Conservation (phyloP, 2,888 invertebrate species). For the Lithodes maja region DNA sequence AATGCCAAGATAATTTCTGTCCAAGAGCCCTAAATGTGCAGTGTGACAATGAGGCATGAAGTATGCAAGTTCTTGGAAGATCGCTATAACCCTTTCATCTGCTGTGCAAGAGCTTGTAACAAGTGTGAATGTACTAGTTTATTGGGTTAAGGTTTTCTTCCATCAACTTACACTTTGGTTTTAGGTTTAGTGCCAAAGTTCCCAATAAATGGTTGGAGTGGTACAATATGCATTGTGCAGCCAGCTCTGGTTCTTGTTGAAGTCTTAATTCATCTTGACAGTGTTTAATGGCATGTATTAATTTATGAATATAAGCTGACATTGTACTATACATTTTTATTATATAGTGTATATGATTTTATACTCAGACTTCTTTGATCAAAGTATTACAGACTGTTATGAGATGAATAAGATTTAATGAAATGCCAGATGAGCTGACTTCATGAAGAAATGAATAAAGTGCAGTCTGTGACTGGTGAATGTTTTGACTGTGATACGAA, state of each 20-base stretch:
- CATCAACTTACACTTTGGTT: slow-evolving; percentile 42
- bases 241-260: slow-evolving; percentile 26
- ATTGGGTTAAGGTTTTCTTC: slow-evolving; percentile 57
- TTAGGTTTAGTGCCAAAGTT: slow-evolving; percentile 52
- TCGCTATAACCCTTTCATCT: background rate
- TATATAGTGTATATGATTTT: background rate
- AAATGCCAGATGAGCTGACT: slow-evolving; percentile 47
- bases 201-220: slow-evolving; percentile 42
- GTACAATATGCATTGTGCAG: slow-evolving; percentile 43
- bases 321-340: slow-evolving; percentile 1
- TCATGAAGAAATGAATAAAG: slow-evolving; percentile 28
- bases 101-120: background rate
- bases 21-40: slow-evolving; percentile 58
- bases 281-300: slow-evolving; percentile 36
- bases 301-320: background rate
- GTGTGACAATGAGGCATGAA: slow-evolving; percentile 50
- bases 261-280: slow-evolving; percentile 44
- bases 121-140: slow-evolving; percentile 44
- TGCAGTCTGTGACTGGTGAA: slow-evolving; percentile 58
- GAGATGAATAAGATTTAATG: slow-evolving; percentile 37
- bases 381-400: slow-evolving; percentile 21
- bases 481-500: slow-evolving; percentile 65
- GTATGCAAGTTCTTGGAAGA: slow-evolving; percentile 56
- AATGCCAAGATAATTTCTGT: slow-evolving; percentile 27
- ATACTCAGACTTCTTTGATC: background rate